Evolutionary conservation across 2,113 vertebrate species (phyloP).

Genomic region (Sapayoa aenigma): DNA sequence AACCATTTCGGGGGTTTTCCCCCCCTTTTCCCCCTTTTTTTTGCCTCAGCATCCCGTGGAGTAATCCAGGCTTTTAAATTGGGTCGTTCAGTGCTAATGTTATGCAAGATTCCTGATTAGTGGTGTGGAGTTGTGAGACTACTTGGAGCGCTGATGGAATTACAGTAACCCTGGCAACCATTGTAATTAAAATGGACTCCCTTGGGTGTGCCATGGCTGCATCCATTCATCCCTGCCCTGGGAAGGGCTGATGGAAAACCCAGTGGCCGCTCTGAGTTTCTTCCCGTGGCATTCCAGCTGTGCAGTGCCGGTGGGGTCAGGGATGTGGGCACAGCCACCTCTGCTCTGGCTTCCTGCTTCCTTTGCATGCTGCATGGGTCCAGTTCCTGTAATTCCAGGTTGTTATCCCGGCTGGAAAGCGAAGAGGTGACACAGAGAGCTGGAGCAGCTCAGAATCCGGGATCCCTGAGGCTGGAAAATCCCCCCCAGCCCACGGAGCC

Average conservation of each 20-base stretch:
- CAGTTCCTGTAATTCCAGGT: neutral
- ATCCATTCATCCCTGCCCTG: neutral
- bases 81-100: conserved; percentile 29
- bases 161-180: conserved; percentile 64
- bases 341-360: neutral
- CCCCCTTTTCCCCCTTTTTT: accelerated
- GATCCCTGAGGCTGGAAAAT: neutral
- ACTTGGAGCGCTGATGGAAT: conserved; percentile 19
- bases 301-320: too few relatives aligned
- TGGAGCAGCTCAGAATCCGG: neutral
- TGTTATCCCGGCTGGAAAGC: neutral
- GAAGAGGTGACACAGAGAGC: neutral
- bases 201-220: neutral
- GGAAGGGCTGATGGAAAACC: neutral
- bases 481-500: too few relatives aligned
- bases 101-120: neutral
- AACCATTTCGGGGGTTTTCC: neutral
- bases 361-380: neutral
- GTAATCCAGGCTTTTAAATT: neutral
- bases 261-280: too few relatives aligned
- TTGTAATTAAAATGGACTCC: conserved; percentile 46
- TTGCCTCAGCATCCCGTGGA: neutral
- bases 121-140: neutral
- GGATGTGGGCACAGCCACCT: neutral
- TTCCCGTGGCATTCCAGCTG: neutral